Conservation (phyloP, 2,113 vertebrate species). For the Ciconia boyciana region DNA sequence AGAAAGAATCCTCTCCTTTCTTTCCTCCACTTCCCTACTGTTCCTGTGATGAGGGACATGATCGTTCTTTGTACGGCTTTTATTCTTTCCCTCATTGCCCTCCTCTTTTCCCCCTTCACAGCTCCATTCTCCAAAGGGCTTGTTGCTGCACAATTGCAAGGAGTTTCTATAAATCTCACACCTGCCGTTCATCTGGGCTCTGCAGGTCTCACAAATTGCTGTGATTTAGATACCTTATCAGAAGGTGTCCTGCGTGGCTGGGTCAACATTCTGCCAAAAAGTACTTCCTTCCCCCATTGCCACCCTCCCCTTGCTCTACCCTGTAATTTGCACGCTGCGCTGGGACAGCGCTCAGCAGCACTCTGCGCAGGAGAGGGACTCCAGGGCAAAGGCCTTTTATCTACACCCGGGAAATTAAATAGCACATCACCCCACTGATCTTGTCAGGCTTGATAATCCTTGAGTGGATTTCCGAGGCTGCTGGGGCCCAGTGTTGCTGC, state of each 20-base stretch:
- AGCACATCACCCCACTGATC: not conserved
- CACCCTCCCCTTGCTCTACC: not conserved
- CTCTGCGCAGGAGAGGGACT: not conserved
- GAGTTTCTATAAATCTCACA: not conserved
- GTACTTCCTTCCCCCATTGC: not conserved
- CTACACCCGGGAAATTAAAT: not conserved
- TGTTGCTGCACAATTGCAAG: not conserved
- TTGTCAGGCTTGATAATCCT: not conserved
- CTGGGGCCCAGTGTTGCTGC: not conserved
- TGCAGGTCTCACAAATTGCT: not conserved
- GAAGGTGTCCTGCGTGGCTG: not conserved
- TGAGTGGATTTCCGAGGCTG: not conserved
- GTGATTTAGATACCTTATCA: not conserved
- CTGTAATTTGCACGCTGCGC: fast-evolving
- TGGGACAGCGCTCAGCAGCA: not conserved
- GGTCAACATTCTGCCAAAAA: not conserved
- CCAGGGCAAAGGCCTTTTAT: not conserved
- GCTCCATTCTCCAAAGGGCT: not conserved
- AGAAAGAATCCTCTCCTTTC: not conserved
- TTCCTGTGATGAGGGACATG: not conserved
- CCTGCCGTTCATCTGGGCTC: not conserved
- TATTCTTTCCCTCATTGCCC: not conserved
- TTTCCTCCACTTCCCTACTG: not conserved
- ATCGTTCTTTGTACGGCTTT: not conserved
- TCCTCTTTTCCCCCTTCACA: not conserved